Base-by-base conservation (phyloP, 2,888 invertebrate genomes). In the Volucella bombylans region DNA sequence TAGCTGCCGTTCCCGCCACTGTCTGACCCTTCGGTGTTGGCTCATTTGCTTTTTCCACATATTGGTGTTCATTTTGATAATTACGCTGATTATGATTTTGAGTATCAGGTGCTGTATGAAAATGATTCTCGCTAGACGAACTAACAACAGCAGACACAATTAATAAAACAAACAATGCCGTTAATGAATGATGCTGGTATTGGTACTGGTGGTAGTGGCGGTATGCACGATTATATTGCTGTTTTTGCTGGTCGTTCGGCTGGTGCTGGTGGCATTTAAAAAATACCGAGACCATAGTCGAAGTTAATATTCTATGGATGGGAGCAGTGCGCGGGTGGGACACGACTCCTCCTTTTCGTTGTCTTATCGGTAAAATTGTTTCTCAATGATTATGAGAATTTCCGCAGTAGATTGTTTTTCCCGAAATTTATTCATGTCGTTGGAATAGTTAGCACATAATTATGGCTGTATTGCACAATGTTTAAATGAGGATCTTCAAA, bases 351-450 rank as follows among this genome's bases (percentile, higher is more conserved):
- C 11, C 45, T 11, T 59, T 10, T 71, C 45, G 54, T 67, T 67
- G 71, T 72, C 52, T 85, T 85, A 77, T 72, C 72, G 72, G 52
- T 64, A 31, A 67, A 62, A 64, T 45, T 72, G 39, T 52, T 47
- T 68, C 54, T 61, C 69, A 50, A 72, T 62, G 41, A 54, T 41
- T 73, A 47, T 68, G 54, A 39, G 23, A 71, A 47, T 62, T 57
- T 72, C 47, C 62, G 72, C 61, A 74, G 57, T 57, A 52, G 52
- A 68, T 77, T 64, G 72, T 81, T 85, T 85, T 85, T 85, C 85
- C 68, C 85, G 80, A 72, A 85, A 85, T 77, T 85, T 85, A 85
- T 85, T 85, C 85, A 85, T 85, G 74, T 76, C 85, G 85, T 57
- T 50, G 15, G 12, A 45, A 62, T 14, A 76, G 57, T 76, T 80